phyloP scores from a whole-genome alignment of 2,113 vertebrate species.

The Potamarius usumacintae region DNA sequence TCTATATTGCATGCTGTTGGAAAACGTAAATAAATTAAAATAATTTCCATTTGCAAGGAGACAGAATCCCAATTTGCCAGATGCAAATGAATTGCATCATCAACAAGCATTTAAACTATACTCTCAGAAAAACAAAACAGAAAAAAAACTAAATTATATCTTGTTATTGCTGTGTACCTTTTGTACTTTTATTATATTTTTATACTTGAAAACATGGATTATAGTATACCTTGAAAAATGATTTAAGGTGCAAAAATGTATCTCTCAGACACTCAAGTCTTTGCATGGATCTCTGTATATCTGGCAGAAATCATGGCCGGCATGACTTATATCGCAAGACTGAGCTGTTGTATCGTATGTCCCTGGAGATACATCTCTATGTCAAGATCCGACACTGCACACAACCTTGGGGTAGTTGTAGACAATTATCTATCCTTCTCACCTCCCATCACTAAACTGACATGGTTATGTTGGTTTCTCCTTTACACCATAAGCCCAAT shows the following conservation, averaged over 20 bases:
- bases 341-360: not conserved
- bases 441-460: not conserved
- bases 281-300: not conserved
- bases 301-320: not conserved
- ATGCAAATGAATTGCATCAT: conserved; percentile 66
- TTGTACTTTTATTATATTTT: not conserved
- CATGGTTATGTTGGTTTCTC: not conserved
- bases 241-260: not conserved
- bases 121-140: not conserved
- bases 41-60: conserved; percentile 58
- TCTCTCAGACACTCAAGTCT: too few species aligned
- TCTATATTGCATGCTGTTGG: conserved; percentile 39
- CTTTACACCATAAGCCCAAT: not conserved
- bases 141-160: not conserved
- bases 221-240: not conserved
- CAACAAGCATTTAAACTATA: conserved; percentile 55
- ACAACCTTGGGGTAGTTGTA: not conserved
- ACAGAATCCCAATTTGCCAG: conserved; percentile 63
- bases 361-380: not conserved
- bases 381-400: not conserved
- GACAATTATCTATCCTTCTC: not conserved
- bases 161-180: not conserved
- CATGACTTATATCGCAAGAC: not conserved
- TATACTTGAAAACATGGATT: not conserved
- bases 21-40: not conserved